Evolutionary conservation across 1,140 invertebrate genomes (phyloP).

Genomic region (Hetaerina americana): DNA sequence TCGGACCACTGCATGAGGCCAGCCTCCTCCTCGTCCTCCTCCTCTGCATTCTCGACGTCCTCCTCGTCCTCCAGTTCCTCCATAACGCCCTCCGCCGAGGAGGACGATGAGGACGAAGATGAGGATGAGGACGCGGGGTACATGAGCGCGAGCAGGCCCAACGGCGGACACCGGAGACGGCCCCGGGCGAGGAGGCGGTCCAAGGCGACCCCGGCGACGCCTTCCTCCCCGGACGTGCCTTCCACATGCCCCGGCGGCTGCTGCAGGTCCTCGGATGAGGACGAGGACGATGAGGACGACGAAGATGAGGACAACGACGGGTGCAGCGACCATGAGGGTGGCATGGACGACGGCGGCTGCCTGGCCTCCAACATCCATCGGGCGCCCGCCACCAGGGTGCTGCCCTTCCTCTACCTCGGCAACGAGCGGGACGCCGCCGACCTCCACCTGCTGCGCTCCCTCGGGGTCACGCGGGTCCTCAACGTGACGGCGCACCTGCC

Average conservation of each 20-base stretch:
- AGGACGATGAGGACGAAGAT: background rate
- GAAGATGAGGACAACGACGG: background rate
- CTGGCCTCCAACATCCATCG: slow-evolving; percentile 49
- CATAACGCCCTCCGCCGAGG: background rate
- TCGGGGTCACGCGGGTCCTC: slow-evolving; percentile 61
- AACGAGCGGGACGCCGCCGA: slow-evolving; percentile 74
- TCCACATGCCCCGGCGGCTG: background rate
- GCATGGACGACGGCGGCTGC: slow-evolving; percentile 17
- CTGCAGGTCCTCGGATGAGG: background rate
- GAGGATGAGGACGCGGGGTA: background rate
- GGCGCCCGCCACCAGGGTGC: slow-evolving; percentile 62
- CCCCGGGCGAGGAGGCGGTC: slow-evolving; percentile 5
- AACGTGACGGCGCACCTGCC: slow-evolving; percentile 72
- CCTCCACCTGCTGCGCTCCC: slow-evolving; percentile 44
- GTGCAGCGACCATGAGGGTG: background rate
- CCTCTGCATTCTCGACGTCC: background rate
- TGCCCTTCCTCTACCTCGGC: slow-evolving; percentile 79
- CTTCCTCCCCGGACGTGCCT: too few relatives aligned
- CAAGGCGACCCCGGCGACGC: background rate
- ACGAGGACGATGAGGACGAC: background rate
- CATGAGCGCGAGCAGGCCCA: background rate
- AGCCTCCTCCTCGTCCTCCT: background rate
- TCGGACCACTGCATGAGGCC: background rate
- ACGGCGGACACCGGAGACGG: slow-evolving; percentile 22
- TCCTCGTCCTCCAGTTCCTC: background rate